Evolutionary conservation across 2,888 invertebrate genomes (phyloP), one percentile per base, ranked within the genome.

Genomic region (Baronia brevicornis): DNA sequence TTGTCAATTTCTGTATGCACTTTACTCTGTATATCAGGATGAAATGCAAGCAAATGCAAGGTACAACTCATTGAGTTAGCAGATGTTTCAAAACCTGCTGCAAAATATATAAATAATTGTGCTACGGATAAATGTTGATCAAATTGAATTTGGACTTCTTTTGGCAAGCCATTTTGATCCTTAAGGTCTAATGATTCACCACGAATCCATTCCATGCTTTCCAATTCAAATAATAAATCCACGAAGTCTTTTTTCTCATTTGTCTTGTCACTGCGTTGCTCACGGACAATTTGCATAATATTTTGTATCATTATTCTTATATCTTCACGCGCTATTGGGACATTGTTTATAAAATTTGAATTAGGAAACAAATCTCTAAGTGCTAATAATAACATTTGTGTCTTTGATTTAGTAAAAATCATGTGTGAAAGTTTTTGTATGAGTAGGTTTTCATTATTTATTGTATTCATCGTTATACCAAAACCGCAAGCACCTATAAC

Each of bases 401-500:
- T 51, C 31, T 45, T 44, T 0, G 48, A 32, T 13, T 55, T 44
- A 2, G 11, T 41, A 20, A 60, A 70, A 5, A 55, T 53, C 2
- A 27, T 34, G 36, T 34, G 56, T 3, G 32, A 17, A 2, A 67
- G 37, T 9, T 54, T 37, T 42, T 62, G 48, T 33, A 69, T 71
- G 5, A 49, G 42, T 1, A 65, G 66, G 13, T 62, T 44, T 34
- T 67, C 66, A 6, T 65, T 45, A 36, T 60, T 66, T 23, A 71
- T 60, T 3, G 60, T 48, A 39, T 71, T 55, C 35, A 62, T 56
- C 19, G 66, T 51, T 18, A 71, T 59, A 0, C 72, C 72, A 25
- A 72, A 70, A 3, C 71, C 73, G 22, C 69, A 70, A 6, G 64
- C 63, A 2, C 62, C 72, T 10, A 71, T 71, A 31, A 72, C 66